These are phyloP conservation scores for Drosophila ohnishii DNA, from an alignment of 1,140 invertebrate species.

Conservation along the genomic window DNA sequence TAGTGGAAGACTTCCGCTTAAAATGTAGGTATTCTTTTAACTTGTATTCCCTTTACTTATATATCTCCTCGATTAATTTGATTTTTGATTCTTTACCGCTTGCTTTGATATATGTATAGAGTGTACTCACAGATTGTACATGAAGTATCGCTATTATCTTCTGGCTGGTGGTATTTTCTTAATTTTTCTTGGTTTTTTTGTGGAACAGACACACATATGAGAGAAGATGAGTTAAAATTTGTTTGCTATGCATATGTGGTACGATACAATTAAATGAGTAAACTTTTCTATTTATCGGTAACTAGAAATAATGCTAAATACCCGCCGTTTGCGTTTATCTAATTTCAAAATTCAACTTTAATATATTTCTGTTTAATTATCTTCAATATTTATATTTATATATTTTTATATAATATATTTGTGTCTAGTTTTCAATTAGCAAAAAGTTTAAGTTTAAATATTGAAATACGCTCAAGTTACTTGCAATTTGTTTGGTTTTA, in stretches of 20 bases:
- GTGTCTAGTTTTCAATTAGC: conserved; percentile 62
- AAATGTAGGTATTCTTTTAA: conserved; percentile 66
- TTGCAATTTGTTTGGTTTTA: conserved; percentile 38
- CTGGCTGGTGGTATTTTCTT: conserved; percentile 34
- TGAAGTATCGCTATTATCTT: conserved; percentile 23
- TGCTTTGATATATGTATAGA: conserved; percentile 41
- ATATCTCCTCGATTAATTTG: conserved; percentile 37
- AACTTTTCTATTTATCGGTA: conserved; percentile 56
- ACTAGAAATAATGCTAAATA: conserved; percentile 59
- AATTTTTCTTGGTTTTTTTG: conserved; percentile 12
- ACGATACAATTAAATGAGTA: conserved; percentile 55
- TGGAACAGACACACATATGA: conserved; percentile 56
- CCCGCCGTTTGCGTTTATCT: conserved; percentile 33
- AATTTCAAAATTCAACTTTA: conserved; percentile 67
- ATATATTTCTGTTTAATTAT: conserved; percentile 48
- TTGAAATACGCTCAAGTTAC: conserved; percentile 63
- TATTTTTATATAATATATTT: conserved; percentile 41
- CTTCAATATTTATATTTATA: conserved; percentile 28
- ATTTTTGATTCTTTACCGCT: conserved; percentile 39
- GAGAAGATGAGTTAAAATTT: conserved; percentile 65
- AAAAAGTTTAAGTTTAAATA: conserved; percentile 57
- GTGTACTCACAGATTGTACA: conserved; percentile 27
- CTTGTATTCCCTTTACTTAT: conserved; percentile 20
- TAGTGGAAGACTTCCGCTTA: conserved; percentile 83
- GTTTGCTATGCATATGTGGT: conserved; percentile 49